Evolutionary conservation across 1,140 invertebrate genomes (phyloP).

Genomic region (Drosophila sp.): DNA sequence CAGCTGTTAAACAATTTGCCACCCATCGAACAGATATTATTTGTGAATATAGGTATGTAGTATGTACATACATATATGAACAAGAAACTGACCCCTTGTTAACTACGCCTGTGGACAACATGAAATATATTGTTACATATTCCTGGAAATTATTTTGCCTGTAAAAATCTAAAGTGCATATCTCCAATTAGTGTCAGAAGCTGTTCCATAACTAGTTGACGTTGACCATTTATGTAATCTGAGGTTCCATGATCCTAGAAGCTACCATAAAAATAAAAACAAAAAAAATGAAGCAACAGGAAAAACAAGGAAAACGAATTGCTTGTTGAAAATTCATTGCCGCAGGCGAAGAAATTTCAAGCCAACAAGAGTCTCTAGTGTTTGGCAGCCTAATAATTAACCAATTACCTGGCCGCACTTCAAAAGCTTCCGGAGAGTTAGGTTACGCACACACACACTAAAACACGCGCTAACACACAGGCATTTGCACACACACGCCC

Average conservation of each 20-base stretch:
- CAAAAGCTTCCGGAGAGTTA: conserved; percentile 43
- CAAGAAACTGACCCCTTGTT: background rate
- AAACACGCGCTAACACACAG: background rate
- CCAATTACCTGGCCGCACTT: conserved; percentile 59
- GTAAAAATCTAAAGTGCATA: background rate
- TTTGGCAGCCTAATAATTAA: conserved; percentile 57
- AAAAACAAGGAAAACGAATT: conserved; percentile 4
- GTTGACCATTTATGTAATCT: conserved; percentile 22
- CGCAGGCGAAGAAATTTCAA: conserved; percentile 11
- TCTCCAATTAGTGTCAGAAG: conserved; percentile 17
- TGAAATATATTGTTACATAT: conserved; percentile 1
- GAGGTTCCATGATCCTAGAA: conserved; percentile 1
- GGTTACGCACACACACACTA: conserved; percentile 24
- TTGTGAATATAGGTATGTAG: no score
- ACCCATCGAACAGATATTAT: no score
- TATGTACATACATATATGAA: no score
- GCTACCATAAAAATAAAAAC: background rate
- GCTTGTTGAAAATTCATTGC: conserved; percentile 21
- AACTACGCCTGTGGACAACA: background rate
- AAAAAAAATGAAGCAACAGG: background rate
- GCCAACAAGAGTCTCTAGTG: conserved; percentile 24
- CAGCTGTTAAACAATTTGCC: no score
- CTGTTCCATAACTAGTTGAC: conserved; percentile 19
- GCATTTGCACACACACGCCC: conserved; percentile 15
- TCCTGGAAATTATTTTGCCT: conserved; percentile 7